These are phyloP conservation scores for Pemphredon lugubris DNA, from an alignment of 2,888 invertebrate species.

Conservation along the genomic window DNA sequence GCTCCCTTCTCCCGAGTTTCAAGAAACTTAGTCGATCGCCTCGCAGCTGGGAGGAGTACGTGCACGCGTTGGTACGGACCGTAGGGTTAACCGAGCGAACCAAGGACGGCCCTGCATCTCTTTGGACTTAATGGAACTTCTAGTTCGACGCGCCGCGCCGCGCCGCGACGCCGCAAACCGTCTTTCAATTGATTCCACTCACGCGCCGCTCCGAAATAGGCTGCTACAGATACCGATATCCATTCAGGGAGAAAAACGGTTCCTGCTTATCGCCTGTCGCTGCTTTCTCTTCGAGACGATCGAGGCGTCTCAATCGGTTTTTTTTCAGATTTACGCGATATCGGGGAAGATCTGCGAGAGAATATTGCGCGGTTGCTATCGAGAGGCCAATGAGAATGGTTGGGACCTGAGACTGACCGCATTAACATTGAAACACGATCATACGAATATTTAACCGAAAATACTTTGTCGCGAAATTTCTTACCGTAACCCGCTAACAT, in stretches of 20 bases:
- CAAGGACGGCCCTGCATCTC: slow-evolving; percentile 50
- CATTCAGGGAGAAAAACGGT: slow-evolving; percentile 48
- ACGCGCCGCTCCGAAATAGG: slow-evolving; percentile 46
- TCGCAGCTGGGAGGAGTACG: slow-evolving; percentile 41
- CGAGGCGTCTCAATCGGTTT: too few species aligned
- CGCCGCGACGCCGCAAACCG: slow-evolving; percentile 10
- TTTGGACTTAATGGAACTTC: slow-evolving; percentile 58
- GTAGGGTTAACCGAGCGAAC: slow-evolving; percentile 40
- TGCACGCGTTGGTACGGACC: slow-evolving; percentile 45
- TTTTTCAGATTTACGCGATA: too few species aligned
- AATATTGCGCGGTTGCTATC: too few species aligned
- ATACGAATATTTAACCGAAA: too few species aligned
- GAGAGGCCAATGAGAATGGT: too few species aligned
- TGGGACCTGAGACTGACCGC: too few species aligned
- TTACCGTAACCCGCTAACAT: too few species aligned
- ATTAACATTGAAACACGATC: too few species aligned
- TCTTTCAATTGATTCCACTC: slow-evolving; percentile 64
- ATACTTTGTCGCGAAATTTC: too few species aligned
- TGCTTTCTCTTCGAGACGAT: too few species aligned
- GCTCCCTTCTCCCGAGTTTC: slow-evolving; percentile 37
- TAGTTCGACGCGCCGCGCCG: slow-evolving; percentile 30
- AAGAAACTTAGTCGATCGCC: slow-evolving; percentile 57
- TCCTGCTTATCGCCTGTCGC: slow-evolving; percentile 32
- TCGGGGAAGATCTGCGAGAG: too few species aligned
- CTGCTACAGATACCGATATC: slow-evolving; percentile 41